phyloP scores from a whole-genome alignment of 1,140 invertebrate genomes.

The Heliconius hermathena region DNA sequence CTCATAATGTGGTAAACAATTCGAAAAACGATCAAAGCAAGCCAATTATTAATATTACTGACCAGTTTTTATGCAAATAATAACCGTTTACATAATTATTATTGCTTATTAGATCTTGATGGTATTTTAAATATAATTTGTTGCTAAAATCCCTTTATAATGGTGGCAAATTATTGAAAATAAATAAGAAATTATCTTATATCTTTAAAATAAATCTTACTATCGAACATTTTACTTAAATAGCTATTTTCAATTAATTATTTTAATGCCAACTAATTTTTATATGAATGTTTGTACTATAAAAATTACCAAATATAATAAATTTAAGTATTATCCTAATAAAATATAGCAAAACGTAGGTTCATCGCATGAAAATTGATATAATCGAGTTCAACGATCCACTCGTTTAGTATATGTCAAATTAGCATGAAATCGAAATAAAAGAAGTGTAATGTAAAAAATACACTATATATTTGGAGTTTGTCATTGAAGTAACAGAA shows the following conservation, averaged over 20 bases:
- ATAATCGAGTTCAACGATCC: background rate
- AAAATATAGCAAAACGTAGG: background rate
- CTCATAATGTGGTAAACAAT: background rate
- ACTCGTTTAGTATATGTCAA: background rate
- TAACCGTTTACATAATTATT: background rate
- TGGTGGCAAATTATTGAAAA: background rate
- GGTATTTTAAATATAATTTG: background rate
- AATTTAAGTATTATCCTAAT: background rate
- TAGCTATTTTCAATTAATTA: background rate
- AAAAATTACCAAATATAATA: background rate
- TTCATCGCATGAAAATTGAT: no score
- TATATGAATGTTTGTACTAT: background rate
- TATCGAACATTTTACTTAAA: background rate
- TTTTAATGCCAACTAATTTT: background rate
- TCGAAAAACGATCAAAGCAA: constrained; percentile 3
- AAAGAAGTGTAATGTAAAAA: background rate
- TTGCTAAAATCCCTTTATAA: background rate
- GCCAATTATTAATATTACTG: background rate
- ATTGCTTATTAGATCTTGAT: background rate
- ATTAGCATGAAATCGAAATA: background rate
- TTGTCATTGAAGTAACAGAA: background rate
- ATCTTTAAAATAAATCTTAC: background rate
- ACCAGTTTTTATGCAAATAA: background rate
- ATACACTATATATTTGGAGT: background rate
- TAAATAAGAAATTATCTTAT: background rate